phyloP scores from a whole-genome alignment of 1,140 invertebrate genomes.

The Sesamia nonagrioides region DNA sequence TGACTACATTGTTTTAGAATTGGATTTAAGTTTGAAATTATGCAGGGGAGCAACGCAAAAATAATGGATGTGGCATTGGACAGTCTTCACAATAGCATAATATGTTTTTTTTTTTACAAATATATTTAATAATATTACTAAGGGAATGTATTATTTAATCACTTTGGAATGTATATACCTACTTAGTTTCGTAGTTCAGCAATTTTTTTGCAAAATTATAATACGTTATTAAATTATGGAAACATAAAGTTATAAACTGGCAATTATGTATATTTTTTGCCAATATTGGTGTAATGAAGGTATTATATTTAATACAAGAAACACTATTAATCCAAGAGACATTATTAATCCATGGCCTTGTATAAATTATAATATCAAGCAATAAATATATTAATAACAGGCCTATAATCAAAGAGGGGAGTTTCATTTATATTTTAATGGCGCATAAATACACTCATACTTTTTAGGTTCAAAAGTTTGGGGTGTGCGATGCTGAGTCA shows the following conservation, averaged over 20 bases:
- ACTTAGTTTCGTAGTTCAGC: constrained; percentile 2
- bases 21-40: constrained; percentile 6
- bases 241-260: constrained; percentile 9
- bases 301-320: too few relatives aligned
- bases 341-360: constrained; percentile 7
- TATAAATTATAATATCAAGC: constrained; percentile 40
- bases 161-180: constrained; percentile 33
- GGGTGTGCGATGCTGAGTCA: constrained; percentile 45
- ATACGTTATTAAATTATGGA: neutral
- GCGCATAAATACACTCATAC: constrained; percentile 44
- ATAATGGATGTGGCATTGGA: constrained; percentile 12
- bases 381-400: constrained; percentile 38
- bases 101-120: constrained; percentile 20
- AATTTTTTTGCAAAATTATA: constrained; percentile 17
- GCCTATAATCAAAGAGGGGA: constrained; percentile 30
- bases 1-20: neutral
- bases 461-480: constrained; percentile 46
- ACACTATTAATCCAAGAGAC: neutral
- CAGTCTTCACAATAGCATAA: constrained; percentile 38
- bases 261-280: constrained; percentile 3
- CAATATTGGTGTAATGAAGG: neutral
- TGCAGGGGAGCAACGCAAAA: constrained; percentile 8
- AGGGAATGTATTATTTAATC: constrained; percentile 28
- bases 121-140: constrained; percentile 22
- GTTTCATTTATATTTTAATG: constrained; percentile 41